phyloP scores from a whole-genome alignment of 2,113 vertebrate genomes.

The Microcebus lehilahytsara region DNA sequence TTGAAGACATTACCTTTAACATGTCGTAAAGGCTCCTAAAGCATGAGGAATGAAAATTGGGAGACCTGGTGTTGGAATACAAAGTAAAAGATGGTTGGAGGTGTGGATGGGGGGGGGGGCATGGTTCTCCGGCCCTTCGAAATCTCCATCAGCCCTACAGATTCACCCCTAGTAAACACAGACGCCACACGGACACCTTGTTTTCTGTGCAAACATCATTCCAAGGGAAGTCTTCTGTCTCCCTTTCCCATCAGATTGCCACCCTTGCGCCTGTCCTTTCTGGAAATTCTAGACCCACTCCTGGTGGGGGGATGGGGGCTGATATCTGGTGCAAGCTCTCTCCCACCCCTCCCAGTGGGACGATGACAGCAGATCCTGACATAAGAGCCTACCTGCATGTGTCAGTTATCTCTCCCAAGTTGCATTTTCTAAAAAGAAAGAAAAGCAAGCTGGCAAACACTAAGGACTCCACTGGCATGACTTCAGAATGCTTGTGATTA shows the following conservation, averaged over 20 bases:
- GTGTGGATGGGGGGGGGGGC: too few relatives aligned
- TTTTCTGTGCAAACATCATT: neutral
- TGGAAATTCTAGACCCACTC: neutral
- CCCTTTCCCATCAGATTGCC: neutral
- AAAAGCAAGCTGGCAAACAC: conserved; percentile 74
- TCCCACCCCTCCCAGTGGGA: neutral
- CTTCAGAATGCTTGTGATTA: conserved; percentile 78
- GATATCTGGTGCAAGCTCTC: neutral
- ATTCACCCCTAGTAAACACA: neutral
- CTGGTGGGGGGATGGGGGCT: neutral
- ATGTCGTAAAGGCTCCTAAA: neutral
- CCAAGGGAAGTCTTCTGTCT: neutral
- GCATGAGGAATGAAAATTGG: neutral
- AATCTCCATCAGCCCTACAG: neutral
- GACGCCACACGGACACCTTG: neutral
- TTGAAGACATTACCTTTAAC: neutral
- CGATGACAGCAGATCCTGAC: neutral
- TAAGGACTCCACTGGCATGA: conserved; percentile 71
- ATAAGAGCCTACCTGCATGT: neutral
- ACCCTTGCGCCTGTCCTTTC: neutral
- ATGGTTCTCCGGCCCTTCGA: neutral
- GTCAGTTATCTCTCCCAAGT: neutral
- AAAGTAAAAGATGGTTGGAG: neutral
- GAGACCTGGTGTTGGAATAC: neutral
- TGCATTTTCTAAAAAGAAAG: conserved; percentile 53